Conservation (phyloP, 1,140 invertebrate species). For the Hycleus phaleratus region DNA sequence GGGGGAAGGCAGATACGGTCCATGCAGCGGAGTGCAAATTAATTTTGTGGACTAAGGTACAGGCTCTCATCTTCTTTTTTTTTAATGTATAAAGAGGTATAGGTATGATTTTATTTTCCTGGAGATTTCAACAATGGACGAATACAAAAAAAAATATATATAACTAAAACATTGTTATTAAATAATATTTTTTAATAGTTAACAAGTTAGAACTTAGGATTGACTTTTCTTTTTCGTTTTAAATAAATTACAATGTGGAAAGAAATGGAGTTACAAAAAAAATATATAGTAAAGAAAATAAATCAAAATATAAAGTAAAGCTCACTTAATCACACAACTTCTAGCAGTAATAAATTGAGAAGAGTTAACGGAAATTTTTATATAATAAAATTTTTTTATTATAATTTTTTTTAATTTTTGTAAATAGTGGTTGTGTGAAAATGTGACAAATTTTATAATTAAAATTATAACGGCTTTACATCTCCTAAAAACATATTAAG, state of each 20-base stretch:
- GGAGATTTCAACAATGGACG: slow-evolving; percentile 32
- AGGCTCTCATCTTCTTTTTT: slow-evolving; percentile 11
- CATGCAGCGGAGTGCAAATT: slow-evolving; percentile 37
- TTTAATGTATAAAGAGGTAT: slow-evolving; percentile 31
- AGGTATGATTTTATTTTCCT: slow-evolving; percentile 24
- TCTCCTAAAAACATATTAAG: slow-evolving; percentile 44
- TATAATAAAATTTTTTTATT: slow-evolving; percentile 10
- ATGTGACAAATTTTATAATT: slow-evolving; percentile 39
- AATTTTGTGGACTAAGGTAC: slow-evolving; percentile 30
- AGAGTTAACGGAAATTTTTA: background rate
- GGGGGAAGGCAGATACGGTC: slow-evolving; percentile 27
- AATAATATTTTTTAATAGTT: slow-evolving; percentile 41
- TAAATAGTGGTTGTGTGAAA: slow-evolving; percentile 37
- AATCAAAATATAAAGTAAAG: slow-evolving; percentile 26
- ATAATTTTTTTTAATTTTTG: slow-evolving; percentile 22
- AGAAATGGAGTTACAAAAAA: background rate
- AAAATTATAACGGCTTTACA: slow-evolving; percentile 27
- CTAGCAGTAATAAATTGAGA: slow-evolving; percentile 7
- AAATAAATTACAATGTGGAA: slow-evolving; percentile 11
- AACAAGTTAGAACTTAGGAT: slow-evolving; percentile 39
- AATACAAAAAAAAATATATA: slow-evolving; percentile 33
- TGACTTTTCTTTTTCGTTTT: background rate
- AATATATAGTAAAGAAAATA: background rate
- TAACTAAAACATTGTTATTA: slow-evolving; percentile 40
- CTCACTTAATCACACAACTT: slow-evolving; percentile 35